These are phyloP conservation scores for Buteo buteo DNA, from an alignment of 2,113 vertebrate species.

Conservation along the genomic window DNA sequence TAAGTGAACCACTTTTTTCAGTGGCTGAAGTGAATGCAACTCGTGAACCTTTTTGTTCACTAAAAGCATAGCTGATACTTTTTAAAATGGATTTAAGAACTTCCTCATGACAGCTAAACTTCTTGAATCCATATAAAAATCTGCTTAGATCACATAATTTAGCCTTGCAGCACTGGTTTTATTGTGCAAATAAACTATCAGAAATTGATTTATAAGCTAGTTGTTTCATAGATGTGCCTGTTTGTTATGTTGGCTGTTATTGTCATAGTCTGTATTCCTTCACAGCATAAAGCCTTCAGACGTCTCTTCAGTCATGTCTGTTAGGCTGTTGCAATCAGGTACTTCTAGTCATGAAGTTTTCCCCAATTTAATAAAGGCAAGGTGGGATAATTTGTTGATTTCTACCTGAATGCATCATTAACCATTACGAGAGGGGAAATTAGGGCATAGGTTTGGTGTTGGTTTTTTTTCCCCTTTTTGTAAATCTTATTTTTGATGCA, in stretches of 20 bases:
- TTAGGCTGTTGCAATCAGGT: background rate
- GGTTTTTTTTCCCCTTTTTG: background rate
- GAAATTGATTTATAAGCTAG: background rate
- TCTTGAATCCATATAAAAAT: background rate
- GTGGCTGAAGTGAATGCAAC: background rate
- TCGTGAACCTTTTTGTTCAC: background rate
- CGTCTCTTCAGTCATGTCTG: background rate
- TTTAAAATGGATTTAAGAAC: background rate
- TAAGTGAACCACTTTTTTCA: background rate
- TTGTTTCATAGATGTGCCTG: background rate
- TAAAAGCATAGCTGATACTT: background rate
- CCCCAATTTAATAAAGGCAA: background rate
- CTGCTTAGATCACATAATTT: background rate
- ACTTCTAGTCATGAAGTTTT: background rate
- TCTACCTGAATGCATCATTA: conserved; percentile 60
- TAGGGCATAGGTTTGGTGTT: background rate
- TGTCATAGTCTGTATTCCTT: background rate
- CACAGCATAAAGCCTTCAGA: background rate
- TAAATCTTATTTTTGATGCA: conserved; percentile 72
- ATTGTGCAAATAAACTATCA: background rate
- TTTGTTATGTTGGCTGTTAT: background rate
- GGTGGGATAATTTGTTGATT: conserved; percentile 23
- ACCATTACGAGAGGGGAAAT: conserved; percentile 14
- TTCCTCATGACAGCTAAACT: background rate
- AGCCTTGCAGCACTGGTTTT: background rate